Conservation (phyloP, 2,113 vertebrate genomes). For the Scophthalmus maximus region DNA sequence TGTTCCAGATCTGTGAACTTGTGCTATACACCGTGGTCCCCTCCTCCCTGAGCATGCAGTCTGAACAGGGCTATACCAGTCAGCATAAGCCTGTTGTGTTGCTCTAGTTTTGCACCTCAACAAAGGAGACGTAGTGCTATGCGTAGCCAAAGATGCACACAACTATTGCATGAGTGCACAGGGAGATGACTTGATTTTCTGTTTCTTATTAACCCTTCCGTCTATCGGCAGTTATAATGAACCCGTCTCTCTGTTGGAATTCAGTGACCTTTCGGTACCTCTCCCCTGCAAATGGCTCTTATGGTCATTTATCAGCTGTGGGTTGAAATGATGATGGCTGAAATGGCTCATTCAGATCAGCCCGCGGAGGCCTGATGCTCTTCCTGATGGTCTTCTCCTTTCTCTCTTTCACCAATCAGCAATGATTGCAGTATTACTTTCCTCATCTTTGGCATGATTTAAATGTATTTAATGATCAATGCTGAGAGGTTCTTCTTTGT, state of each 20-base stretch:
- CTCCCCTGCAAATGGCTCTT: slow-evolving; percentile 26
- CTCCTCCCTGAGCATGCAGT: slow-evolving; percentile 60
- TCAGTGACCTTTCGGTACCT: slow-evolving; percentile 12
- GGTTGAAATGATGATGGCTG: slow-evolving; percentile 47
- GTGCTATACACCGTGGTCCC: slow-evolving; percentile 16
- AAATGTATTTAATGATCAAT: slow-evolving; percentile 66
- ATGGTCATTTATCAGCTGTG: slow-evolving; percentile 20
- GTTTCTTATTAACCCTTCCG: slow-evolving; percentile 23
- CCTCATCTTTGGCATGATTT: slow-evolving; percentile 64
- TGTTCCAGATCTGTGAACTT: slow-evolving; percentile 46
- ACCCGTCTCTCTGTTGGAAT: slow-evolving; percentile 28
- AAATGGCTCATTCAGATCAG: slow-evolving; percentile 39
- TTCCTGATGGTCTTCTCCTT: slow-evolving; percentile 49
- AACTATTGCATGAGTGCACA: slow-evolving; percentile 68
- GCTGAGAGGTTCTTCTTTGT: slow-evolving; percentile 34
- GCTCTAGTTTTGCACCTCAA: slow-evolving; percentile 43
- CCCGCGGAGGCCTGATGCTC: slow-evolving; percentile 21
- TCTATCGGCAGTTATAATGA: slow-evolving; percentile 24
- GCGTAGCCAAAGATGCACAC: slow-evolving; percentile 76
- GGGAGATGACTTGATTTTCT: slow-evolving; percentile 41
- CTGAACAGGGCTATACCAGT: slow-evolving; percentile 65
- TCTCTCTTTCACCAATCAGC: slow-evolving; percentile 47
- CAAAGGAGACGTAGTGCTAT: slow-evolving; percentile 53
- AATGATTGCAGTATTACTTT: slow-evolving; percentile 58
- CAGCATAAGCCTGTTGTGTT: slow-evolving; percentile 57